These are phyloP conservation scores for Rhagoletis pomonella DNA, from an alignment of 1,140 invertebrate species.

Conservation along the genomic window DNA sequence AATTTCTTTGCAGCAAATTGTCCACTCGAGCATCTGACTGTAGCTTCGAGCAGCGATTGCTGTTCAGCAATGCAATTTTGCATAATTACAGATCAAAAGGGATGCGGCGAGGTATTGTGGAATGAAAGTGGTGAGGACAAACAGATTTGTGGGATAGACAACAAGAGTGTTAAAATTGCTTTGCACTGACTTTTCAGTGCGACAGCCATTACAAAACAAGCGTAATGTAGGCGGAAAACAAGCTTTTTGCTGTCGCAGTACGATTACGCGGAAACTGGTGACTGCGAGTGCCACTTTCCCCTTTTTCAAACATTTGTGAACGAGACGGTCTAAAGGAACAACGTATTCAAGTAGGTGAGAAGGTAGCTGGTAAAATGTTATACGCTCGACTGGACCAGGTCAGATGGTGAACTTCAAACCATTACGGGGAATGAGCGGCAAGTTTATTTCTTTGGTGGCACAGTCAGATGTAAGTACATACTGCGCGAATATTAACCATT, in stretches of 20 bases:
- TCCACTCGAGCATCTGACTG: background rate
- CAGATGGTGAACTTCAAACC: too few relatives aligned
- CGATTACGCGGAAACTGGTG: too few relatives aligned
- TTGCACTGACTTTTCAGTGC: slow-evolving; percentile 1
- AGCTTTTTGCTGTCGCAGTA: background rate
- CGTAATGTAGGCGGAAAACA: background rate
- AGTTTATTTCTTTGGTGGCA: too few relatives aligned
- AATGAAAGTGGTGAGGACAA: background rate
- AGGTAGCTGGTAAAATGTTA: too few relatives aligned
- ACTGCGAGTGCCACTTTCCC: background rate
- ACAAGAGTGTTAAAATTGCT: background rate
- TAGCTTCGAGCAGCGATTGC: background rate
- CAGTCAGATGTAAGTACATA: too few relatives aligned
- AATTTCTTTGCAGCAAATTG: slow-evolving; percentile 1
- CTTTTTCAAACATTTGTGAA: too few relatives aligned
- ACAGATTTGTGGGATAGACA: background rate
- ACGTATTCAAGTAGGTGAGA: too few relatives aligned
- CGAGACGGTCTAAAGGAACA: too few relatives aligned
- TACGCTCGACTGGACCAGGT: too few relatives aligned
- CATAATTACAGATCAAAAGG: slow-evolving; percentile 32
- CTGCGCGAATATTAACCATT: too few relatives aligned
- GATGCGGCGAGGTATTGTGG: background rate
- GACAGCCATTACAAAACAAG: background rate
- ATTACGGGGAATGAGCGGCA: too few relatives aligned
- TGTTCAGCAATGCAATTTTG: slow-evolving; percentile 14